Conservation (phyloP, 2,797 vertebrate genomes). For the Pipistrellus kuhlii region DNA sequence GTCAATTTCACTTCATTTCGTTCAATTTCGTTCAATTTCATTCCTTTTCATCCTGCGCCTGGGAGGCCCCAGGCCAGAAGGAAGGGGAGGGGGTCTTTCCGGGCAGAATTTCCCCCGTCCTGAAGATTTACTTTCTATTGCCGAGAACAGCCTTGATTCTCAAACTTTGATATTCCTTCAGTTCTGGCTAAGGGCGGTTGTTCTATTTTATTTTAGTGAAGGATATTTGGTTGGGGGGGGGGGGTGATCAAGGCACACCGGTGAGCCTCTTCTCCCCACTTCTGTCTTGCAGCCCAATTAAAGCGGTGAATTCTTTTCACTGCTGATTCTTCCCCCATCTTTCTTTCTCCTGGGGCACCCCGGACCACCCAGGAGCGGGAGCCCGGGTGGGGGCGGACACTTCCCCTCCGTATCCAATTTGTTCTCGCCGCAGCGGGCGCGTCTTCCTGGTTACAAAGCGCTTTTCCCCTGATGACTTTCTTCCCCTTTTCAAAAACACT, state of each 20-base stretch:
- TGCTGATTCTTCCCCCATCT: constrained; percentile 70
- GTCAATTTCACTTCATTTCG: constrained; percentile 85
- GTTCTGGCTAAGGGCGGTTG: constrained; percentile 48
- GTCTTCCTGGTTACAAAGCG: constrained; percentile 81
- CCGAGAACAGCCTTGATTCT: constrained; percentile 59
- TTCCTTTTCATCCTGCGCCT: constrained; percentile 81
- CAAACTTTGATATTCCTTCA: constrained; percentile 58
- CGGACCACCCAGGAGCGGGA: constrained; percentile 81
- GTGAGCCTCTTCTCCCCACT: constrained; percentile 44
- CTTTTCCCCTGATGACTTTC: constrained; percentile 76
- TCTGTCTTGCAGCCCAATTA: constrained; percentile 76
- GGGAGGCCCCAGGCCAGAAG: constrained; percentile 72
- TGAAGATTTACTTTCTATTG: constrained; percentile 66
- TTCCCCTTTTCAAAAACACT: constrained; percentile 77
- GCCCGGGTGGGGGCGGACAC: constrained; percentile 72
- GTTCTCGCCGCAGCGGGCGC: constrained; percentile 75
- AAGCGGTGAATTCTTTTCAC: constrained; percentile 80
- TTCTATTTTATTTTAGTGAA: constrained; percentile 49
- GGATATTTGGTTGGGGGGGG: constrained; percentile 60
- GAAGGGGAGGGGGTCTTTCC: constrained; percentile 73
- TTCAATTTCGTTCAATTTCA: constrained; percentile 86
- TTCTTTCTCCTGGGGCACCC: constrained; percentile 76
- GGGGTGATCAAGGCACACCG: constrained; percentile 66
- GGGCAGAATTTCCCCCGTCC: constrained; percentile 67
- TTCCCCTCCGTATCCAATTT: constrained; percentile 80